Evolutionary conservation across 2,113 vertebrate genomes (phyloP).

Genomic region (Neolamprologus ventralis): DNA sequence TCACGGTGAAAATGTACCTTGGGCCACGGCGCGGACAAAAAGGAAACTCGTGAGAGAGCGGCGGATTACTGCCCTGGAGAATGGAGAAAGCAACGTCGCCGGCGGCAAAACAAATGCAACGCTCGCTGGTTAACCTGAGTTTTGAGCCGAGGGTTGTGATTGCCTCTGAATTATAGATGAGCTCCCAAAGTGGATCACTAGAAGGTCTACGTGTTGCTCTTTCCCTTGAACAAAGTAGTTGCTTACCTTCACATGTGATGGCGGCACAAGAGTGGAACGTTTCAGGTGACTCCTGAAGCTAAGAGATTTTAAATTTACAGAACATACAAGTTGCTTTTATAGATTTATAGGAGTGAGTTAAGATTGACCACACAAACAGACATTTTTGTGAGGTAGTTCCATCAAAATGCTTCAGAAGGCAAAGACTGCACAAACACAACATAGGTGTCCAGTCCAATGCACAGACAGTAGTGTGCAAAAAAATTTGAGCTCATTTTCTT

Average conservation of each 20-base stretch:
- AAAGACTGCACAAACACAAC: background rate
- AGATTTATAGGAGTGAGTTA: background rate
- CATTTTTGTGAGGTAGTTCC: background rate
- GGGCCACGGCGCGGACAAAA: constrained; percentile 39
- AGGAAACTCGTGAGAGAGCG: constrained; percentile 30
- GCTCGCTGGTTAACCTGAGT: constrained; percentile 54
- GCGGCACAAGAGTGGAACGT: background rate
- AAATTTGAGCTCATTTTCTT: background rate
- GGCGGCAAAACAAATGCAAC: constrained; percentile 35
- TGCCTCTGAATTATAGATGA: constrained; percentile 65
- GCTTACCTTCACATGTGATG: background rate
- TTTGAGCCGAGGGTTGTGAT: constrained; percentile 27
- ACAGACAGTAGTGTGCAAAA: background rate
- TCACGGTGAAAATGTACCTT: constrained; percentile 76
- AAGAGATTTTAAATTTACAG: background rate
- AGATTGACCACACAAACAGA: background rate
- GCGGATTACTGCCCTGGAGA: constrained; percentile 24
- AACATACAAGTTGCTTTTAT: background rate
- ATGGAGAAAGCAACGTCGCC: constrained; percentile 29
- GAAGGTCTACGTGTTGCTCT: constrained; percentile 40
- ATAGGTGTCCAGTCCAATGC: background rate
- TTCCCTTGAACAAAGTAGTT: background rate
- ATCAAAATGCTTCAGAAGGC: background rate
- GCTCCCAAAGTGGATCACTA: constrained; percentile 53
- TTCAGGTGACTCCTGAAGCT: constrained; percentile 17